These are phyloP conservation scores for Trilocha varians DNA, from an alignment of 2,888 invertebrate species.

Conservation along the genomic window DNA sequence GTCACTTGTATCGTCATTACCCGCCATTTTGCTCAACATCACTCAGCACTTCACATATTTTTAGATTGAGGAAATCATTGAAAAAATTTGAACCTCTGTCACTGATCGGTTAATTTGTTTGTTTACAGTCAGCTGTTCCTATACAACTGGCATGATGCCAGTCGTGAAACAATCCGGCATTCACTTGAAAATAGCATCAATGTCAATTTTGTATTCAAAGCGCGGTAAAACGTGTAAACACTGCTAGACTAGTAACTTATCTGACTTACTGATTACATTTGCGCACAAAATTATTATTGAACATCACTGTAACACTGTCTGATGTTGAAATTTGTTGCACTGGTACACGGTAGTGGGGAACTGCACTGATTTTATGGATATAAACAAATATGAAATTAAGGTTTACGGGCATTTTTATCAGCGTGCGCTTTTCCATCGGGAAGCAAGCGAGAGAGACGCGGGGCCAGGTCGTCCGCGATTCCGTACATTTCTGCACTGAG, in stretches of 20 bases:
- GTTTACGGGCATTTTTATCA: constrained; percentile 4
- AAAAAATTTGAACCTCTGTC: constrained; percentile 30
- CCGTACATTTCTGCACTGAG: constrained; percentile 70
- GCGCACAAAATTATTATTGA: constrained; percentile 47
- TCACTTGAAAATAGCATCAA: constrained; percentile 63
- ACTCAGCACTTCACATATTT: constrained; percentile 22
- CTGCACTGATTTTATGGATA: background rate
- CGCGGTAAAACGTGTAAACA: constrained; percentile 25
- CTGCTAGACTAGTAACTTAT: background rate
- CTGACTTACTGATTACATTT: constrained; percentile 36
- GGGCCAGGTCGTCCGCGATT: constrained; percentile 55
- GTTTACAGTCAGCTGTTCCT: constrained; percentile 68
- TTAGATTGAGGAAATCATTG: constrained; percentile 19
- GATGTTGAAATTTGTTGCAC: constrained; percentile 54
- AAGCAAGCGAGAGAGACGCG: constrained; percentile 38
- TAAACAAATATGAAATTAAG: background rate
- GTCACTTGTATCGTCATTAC: constrained; percentile 46
- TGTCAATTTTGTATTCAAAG: constrained; percentile 68
- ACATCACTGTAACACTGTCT: constrained; percentile 39
- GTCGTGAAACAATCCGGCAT: constrained; percentile 46
- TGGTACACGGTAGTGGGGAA: constrained; percentile 27
- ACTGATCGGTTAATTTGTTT: constrained; percentile 50
- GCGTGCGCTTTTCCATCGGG: constrained; percentile 24
- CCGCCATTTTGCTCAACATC: constrained; percentile 37
- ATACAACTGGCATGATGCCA: constrained; percentile 53